These are phyloP conservation scores for Elachura formosa DNA, from an alignment of 2,113 vertebrate species.

Conservation along the genomic window DNA sequence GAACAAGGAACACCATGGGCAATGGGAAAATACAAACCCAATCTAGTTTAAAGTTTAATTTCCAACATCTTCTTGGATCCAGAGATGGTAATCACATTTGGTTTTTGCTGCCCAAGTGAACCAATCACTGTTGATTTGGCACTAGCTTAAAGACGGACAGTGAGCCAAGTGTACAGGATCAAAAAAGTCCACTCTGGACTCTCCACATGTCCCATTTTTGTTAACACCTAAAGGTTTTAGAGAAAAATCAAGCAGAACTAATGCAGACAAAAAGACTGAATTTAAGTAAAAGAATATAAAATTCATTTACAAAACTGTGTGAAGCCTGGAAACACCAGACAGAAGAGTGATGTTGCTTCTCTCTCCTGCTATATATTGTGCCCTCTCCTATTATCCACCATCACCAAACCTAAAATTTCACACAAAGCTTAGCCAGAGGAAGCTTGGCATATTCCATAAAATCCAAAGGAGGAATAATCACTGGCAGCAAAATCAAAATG, in stretches of 20 bases:
- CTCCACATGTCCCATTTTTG: accelerated
- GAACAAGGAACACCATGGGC: background rate
- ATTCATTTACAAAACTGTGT: background rate
- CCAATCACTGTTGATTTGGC: background rate
- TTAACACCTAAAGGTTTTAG: background rate
- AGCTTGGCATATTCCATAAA: background rate
- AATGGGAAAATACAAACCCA: background rate
- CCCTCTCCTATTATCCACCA: background rate
- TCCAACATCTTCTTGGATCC: background rate
- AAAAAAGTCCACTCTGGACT: background rate
- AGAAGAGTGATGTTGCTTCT: background rate
- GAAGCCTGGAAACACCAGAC: background rate
- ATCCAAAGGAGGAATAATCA: background rate
- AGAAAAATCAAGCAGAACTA: background rate
- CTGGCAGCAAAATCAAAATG: background rate
- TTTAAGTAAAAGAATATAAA: background rate
- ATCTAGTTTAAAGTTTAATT: background rate
- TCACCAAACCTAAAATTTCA: background rate
- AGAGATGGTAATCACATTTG: accelerated
- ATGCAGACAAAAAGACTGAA: background rate
- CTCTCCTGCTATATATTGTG: background rate
- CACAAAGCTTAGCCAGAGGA: background rate
- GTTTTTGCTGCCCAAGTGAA: background rate
- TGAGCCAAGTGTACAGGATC: background rate
- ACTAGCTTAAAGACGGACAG: background rate